Evolutionary conservation across 2,888 invertebrate genomes (phyloP).

Genomic region (Synergus umbraculus): DNA sequence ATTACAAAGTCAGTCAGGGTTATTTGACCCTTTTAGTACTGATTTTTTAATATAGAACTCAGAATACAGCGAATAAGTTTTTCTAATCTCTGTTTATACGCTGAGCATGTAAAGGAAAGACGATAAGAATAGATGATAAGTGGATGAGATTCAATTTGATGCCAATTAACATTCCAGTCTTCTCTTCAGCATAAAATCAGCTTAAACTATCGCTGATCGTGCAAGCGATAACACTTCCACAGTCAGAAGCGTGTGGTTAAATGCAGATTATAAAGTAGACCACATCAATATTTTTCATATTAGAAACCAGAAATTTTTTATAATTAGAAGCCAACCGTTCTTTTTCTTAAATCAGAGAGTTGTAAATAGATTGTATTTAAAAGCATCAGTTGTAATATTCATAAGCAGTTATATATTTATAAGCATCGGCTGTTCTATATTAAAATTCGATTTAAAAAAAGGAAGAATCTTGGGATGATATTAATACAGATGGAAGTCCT

Average conservation of each 20-base stretch:
- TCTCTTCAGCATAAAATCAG: slow-evolving; percentile 37
- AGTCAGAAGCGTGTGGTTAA: slow-evolving; percentile 35
- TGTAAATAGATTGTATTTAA: not conserved
- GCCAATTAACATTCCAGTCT: slow-evolving; percentile 41
- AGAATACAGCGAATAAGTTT: slow-evolving; percentile 29
- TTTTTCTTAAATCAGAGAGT: not conserved
- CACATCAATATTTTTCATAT: slow-evolving; percentile 38
- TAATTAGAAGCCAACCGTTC: not conserved
- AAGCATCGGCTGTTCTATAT: not conserved
- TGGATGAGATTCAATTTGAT: slow-evolving; percentile 40
- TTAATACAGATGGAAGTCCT: not conserved
- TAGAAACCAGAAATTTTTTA: slow-evolving; percentile 11
- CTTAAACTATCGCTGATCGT: slow-evolving; percentile 41
- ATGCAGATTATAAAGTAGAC: slow-evolving; percentile 38
- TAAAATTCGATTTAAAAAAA: not conserved
- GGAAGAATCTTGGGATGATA: slow-evolving; percentile 1
- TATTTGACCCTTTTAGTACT: not conserved
- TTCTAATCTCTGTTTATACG: slow-evolving; percentile 30
- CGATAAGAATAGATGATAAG: slow-evolving; percentile 35
- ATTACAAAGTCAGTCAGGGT: not conserved
- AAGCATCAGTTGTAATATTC: not conserved
- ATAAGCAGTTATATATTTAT: not conserved
- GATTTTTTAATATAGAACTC: slow-evolving; percentile 8
- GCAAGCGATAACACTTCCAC: slow-evolving; percentile 29
- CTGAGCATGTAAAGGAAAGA: slow-evolving; percentile 28